phyloP scores from a whole-genome alignment of 2,797 vertebrate genomes.

The Poeciliopsis infans region DNA sequence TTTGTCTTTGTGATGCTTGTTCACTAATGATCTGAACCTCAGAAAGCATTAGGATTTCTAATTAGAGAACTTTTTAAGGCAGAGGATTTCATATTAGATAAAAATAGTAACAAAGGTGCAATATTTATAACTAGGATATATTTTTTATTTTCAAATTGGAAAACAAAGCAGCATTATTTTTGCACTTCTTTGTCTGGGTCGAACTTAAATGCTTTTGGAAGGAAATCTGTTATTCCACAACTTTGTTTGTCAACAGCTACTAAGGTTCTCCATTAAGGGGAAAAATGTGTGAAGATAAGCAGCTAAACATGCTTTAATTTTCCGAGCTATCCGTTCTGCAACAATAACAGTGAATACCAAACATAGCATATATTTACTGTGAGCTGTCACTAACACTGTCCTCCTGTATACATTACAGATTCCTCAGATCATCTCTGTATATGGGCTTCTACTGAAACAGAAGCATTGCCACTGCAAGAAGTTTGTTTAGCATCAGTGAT shows the following conservation, averaged over 20 bases:
- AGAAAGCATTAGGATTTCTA: not conserved
- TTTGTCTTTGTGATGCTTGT: no score
- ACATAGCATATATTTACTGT: conserved; percentile 57
- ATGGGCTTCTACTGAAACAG: conserved; percentile 34
- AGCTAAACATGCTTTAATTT: not conserved
- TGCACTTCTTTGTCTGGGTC: not conserved
- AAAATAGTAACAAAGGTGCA: not conserved
- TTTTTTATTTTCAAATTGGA: not conserved
- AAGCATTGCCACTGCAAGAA: conserved; percentile 13
- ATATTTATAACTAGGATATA: not conserved
- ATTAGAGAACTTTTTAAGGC: not conserved
- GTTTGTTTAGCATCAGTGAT: conserved; percentile 3
- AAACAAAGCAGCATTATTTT: not conserved
- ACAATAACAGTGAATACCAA: conserved; percentile 25
- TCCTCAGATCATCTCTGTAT: conserved; percentile 56
- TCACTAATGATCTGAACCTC: no score
- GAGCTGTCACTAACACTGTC: conserved; percentile 36
- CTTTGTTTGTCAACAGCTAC: not conserved
- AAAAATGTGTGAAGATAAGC: not conserved
- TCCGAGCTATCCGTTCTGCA: not conserved
- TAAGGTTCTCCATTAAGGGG: not conserved
- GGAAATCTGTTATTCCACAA: not conserved
- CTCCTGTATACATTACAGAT: conserved; percentile 66
- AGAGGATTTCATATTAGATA: not conserved
- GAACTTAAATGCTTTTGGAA: not conserved